Percentiles rank a stretch among this genome's conserved stretches.
Conservation (phyloP, 2,113 vertebrate species). For the Lontra canadensis region DNA sequence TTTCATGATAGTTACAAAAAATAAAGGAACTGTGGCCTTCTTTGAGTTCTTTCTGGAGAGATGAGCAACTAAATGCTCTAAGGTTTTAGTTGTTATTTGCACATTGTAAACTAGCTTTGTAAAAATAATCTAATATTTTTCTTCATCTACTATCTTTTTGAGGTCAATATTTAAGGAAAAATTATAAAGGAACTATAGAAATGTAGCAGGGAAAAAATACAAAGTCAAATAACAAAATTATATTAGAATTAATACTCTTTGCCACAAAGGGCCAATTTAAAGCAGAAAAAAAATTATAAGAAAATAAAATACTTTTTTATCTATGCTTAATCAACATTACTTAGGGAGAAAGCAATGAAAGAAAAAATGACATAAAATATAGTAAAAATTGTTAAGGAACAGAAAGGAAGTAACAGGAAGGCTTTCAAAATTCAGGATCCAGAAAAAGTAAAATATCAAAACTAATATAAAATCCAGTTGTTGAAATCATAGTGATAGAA, state of each 20-base stretch:
- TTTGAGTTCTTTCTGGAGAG: not conserved
- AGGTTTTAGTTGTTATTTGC: not conserved
- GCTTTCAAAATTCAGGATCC: conserved; percentile 10
- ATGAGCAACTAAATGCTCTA: not conserved
- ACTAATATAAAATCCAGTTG: conserved; percentile 24
- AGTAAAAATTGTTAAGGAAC: not conserved
- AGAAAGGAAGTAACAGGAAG: not conserved
- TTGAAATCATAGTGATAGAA: not conserved
- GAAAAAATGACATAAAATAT: not conserved
- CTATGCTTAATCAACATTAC: not conserved
- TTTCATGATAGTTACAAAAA: not conserved
- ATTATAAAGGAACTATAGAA: not conserved
- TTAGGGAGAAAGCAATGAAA: not conserved
- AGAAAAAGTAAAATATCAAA: not conserved
- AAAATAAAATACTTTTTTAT: conserved; percentile 16
- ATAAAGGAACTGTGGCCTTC: not conserved
- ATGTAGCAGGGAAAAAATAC: not conserved
- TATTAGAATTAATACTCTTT: not conserved
- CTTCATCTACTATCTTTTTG: not conserved
- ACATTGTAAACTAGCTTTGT: not conserved
- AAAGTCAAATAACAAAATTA: not conserved
- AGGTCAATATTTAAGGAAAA: not conserved
- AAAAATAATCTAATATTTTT: not conserved
- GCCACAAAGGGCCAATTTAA: not conserved
- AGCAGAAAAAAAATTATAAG: not conserved